phyloP scores from a whole-genome alignment of 2,888 invertebrate species.

The Rotaria macrura region DNA sequence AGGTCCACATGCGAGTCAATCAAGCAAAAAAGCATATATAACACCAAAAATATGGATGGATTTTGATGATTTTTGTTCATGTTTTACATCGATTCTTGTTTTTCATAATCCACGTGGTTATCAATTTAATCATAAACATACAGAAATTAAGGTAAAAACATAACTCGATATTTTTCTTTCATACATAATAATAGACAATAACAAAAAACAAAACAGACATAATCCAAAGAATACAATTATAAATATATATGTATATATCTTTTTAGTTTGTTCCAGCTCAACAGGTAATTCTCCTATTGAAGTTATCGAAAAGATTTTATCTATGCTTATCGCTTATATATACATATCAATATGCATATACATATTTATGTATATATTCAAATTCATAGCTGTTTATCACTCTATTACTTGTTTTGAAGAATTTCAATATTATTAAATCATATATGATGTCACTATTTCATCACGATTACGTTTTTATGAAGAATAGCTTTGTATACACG shows the following conservation, averaged over 20 bases:
- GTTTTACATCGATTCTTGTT: conserved; percentile 48
- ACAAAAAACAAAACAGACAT: background rate
- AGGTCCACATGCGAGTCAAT: background rate
- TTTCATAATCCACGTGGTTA: conserved; percentile 48
- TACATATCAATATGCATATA: background rate
- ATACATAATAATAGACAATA: background rate
- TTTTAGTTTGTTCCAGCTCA: background rate
- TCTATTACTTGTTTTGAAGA: background rate
- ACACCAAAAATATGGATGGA: conserved; percentile 47
- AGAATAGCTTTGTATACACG: background rate
- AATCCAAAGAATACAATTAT: no score
- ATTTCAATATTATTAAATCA: no score
- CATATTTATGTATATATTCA: background rate
- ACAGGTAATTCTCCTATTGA: background rate
- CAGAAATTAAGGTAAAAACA: conserved; percentile 43
- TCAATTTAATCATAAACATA: conserved; percentile 41
- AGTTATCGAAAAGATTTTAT: background rate
- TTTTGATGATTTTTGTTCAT: conserved; percentile 46
- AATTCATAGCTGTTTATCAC: background rate
- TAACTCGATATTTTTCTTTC: no score
- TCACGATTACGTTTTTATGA: background rate
- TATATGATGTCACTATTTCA: background rate
- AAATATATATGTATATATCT: background rate
- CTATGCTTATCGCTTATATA: background rate
- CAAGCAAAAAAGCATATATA: conserved; percentile 11